Base-by-base conservation (phyloP, 2,113 vertebrate species). In the Poeciliopsis occidentalis region DNA sequence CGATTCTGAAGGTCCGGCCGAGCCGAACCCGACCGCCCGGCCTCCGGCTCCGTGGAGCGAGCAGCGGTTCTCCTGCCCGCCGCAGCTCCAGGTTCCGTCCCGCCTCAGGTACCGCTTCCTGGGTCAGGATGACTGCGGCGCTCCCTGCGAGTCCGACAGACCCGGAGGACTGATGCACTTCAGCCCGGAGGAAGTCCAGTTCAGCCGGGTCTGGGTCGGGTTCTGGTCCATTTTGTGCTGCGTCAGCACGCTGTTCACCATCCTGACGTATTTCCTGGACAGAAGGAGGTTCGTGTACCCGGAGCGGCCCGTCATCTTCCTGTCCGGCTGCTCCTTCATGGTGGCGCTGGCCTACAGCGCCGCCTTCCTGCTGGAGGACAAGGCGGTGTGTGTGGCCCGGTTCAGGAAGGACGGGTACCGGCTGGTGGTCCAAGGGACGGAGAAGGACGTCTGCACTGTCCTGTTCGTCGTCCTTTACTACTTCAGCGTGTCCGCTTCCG, bases 381-480 rank as follows among this genome's bases (percentile, higher is more conserved):
- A 93, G 4, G 96, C 94, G 1, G 97, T 95, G 64, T 99, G 97
- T 73, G 85, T 96, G 47, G 96, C 96, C 65, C 94, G 94, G 84
- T 96, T 98, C 83, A 93, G 92, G 0, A 95, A 95, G 8, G 95
- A 95, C 0, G 95, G 95, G 39, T 97, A 96, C 93, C 95, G 91
- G 83, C 95, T 95, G 3, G 96, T 98, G 91, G 95, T 94, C 34
- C 97, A 99, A 91, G 97, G 97, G 78, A 96, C 97, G 87, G 96
- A 96, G 87, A 96, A 96, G 71, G 96, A 96, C 69, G 96, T 96
- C 69, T 99, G 97, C 92, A 97, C 97, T 73, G 94, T 96, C 57
- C 95, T 98, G 64, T 99, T 98, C 93, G 95, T 97, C 95, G 94
- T 98, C 64, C 95, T 97, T 29, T 98, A 99, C 89, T 99, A 98